Conservation (phyloP, 1,140 invertebrate genomes). For the Trachymyrmex septentrionalis region DNA sequence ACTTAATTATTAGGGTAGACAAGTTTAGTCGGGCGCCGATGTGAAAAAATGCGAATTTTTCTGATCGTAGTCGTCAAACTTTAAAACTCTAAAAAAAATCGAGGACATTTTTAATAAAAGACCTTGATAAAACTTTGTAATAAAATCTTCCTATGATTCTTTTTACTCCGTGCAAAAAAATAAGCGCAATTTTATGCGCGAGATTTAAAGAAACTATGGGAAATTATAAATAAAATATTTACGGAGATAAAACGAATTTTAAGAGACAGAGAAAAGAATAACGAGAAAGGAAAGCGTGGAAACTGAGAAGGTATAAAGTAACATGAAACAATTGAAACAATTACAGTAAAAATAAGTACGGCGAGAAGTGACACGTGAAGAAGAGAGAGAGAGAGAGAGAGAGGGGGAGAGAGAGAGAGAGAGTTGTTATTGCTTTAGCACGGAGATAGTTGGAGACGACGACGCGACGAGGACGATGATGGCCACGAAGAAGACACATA, state of each 20-base stretch:
- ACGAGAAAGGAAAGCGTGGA: not conserved
- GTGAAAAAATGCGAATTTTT: conserved; percentile 16
- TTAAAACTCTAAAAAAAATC: not conserved
- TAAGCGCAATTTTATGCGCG: not conserved
- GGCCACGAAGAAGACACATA: conserved; percentile 61
- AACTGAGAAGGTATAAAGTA: not conserved
- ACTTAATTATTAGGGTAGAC: conserved; percentile 23
- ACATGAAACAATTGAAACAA: conserved; percentile 29
- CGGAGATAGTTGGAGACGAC: conserved; percentile 4
- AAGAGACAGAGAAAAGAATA: not conserved
- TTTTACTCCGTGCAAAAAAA: not conserved
- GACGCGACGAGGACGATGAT: conserved; percentile 28
- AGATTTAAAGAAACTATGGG: not conserved
- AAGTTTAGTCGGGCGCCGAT: not conserved
- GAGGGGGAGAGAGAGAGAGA: no score
- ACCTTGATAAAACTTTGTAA: conserved; percentile 14
- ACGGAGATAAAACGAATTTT: not conserved
- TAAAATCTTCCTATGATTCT: not conserved
- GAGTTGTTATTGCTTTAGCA: not conserved
- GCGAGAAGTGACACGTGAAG: not conserved
- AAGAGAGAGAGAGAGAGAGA: no score
- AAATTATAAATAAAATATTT: not conserved
- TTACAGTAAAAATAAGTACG: conserved; percentile 29
- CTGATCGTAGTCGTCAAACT: conserved; percentile 3
- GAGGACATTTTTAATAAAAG: not conserved